These are phyloP conservation scores for Ochotona princeps DNA, from an alignment of 2,113 vertebrate species.

Conservation along the genomic window DNA sequence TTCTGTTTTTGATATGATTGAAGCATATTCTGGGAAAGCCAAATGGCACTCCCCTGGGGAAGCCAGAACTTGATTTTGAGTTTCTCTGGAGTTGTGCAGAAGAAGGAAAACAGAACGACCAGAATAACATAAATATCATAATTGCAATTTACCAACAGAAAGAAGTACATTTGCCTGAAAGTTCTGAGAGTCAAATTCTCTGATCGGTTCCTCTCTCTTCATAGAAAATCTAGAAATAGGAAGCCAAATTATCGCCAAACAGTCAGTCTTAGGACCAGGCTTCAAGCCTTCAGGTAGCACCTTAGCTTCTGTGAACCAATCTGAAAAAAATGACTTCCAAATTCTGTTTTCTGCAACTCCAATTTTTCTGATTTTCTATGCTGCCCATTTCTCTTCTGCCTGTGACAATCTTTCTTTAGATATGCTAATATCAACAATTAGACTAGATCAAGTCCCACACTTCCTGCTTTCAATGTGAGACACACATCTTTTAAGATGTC, in stretches of 20 bases:
- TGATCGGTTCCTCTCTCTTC: background rate
- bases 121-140: slow-evolving; percentile 27
- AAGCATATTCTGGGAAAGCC: slow-evolving; percentile 34
- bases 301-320: background rate
- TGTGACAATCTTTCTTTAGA: slow-evolving; percentile 76
- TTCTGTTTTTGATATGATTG: background rate
- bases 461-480: slow-evolving; percentile 64
- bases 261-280: background rate
- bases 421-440: slow-evolving; percentile 75
- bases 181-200: slow-evolving; percentile 43
- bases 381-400: slow-evolving; percentile 35
- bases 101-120: slow-evolving; percentile 26
- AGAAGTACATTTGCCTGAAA: background rate
- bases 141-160: background rate
- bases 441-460: slow-evolving; percentile 64
- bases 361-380: slow-evolving; percentile 30
- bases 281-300: background rate
- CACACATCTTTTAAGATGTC: slow-evolving; percentile 65
- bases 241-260: slow-evolving; percentile 13
- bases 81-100: background rate
- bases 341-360: slow-evolving; percentile 11
- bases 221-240: background rate
- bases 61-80: slow-evolving; percentile 33
- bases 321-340: background rate
- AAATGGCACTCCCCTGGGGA: background rate